Conservation (phyloP, 2,113 vertebrate genomes). For the Ceyx cyanopectus region DNA sequence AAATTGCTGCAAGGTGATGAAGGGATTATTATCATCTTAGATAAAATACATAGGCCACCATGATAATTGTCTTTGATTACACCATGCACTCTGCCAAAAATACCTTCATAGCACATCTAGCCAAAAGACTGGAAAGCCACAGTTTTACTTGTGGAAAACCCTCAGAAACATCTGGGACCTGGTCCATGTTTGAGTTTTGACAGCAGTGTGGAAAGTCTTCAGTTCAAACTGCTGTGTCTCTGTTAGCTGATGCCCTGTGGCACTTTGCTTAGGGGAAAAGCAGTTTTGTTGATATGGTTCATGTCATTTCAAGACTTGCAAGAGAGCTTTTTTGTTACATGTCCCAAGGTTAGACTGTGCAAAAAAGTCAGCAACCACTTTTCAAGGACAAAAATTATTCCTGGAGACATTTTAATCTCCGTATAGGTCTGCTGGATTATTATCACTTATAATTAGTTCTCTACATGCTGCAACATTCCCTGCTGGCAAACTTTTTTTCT, state of each 20-base stretch:
- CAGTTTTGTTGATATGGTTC: neutral
- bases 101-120: neutral
- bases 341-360: neutral
- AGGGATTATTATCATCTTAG: neutral
- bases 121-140: neutral
- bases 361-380: neutral
- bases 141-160: neutral
- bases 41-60: neutral
- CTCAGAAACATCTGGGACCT: neutral
- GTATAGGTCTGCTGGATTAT: conserved; percentile 26
- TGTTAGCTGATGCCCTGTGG: neutral
- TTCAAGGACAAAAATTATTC: neutral
- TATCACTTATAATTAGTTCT: conserved; percentile 33
- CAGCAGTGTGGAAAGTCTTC: neutral
- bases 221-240: neutral
- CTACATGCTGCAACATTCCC: neutral
- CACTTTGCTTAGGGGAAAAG: neutral
- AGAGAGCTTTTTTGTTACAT: neutral
- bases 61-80: neutral
- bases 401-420: conserved; percentile 8
- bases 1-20: neutral
- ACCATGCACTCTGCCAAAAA: neutral
- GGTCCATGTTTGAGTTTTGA: neutral
- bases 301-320: neutral
- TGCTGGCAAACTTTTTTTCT: conserved; percentile 16